phyloP scores from a whole-genome alignment of 2,797 vertebrate species.

The Pangasius macronema region DNA sequence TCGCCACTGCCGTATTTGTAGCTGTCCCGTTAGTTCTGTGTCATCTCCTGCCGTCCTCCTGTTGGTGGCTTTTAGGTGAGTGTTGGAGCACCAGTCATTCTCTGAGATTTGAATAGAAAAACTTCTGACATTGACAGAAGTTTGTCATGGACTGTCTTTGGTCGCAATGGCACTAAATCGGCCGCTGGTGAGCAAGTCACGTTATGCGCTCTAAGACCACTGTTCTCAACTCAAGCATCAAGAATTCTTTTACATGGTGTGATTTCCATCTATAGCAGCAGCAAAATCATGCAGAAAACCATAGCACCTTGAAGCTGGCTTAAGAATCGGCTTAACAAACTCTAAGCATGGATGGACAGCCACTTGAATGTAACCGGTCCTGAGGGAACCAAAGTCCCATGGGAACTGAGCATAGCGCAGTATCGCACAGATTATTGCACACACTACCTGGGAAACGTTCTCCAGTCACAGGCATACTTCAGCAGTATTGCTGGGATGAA shows the following conservation, averaged over 20 bases:
- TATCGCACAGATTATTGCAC: neutral
- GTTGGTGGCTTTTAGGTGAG: no score
- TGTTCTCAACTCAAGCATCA: neutral
- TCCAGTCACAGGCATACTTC: neutral
- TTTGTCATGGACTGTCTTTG: no score
- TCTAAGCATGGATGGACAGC: neutral
- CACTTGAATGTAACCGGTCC: neutral
- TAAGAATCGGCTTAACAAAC: neutral
- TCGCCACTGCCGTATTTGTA: no score
- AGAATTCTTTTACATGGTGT: neutral
- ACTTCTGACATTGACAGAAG: no score
- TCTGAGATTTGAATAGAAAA: no score
- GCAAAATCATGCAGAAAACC: neutral
- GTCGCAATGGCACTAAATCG: no score
- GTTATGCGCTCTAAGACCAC: no score
- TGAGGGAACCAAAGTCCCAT: neutral
- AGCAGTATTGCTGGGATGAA: neutral
- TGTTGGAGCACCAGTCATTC: no score
- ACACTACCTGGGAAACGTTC: neutral
- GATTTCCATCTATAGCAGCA: neutral
- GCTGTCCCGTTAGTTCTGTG: no score
- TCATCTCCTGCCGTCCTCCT: neutral
- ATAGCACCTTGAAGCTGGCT: neutral
- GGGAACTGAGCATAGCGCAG: neutral
- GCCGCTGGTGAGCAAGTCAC: no score